Base-by-base conservation (phyloP, 2,113 vertebrate species). In the Holacanthus passer region DNA sequence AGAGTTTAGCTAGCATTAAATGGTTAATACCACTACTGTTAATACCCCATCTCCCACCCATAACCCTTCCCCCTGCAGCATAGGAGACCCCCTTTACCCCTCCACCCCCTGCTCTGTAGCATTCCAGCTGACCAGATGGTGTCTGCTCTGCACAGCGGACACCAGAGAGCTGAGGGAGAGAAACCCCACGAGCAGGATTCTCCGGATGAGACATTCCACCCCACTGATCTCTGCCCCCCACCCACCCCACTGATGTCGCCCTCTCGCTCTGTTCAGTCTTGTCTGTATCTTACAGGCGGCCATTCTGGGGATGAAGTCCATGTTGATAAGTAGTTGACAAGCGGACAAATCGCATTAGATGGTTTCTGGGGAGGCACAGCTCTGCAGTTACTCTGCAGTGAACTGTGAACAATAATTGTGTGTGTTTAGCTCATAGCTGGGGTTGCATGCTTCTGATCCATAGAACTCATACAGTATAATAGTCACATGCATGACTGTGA, bases 71-170 rank as follows among this genome's bases (percentile, higher is more conserved):
- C 90, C 87, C 88, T 32, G 43, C 67, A 85, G 66, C 70, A 84
- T 39, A 62, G 66, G 17, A 84, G 83, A 67, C 81, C 79, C 63
- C 79, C 65, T 45, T 73, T 76, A 77, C 82, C 59, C 81, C 69
- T 65, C 76, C 55, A 77, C 74, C 88, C 87, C 85, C 85, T 78
- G 77, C 86, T 79, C 82, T 4, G 82, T 77, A 83, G 84, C 84
- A 93, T 91, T 91, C 91, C 90, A 92, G 83, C 85, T 89, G 82
- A 83, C 92, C 91, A 94, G 92, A 92, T 93, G 92, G 89, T 92
- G 89, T 92, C 88, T 91, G 89, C 82, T 87, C 84, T 58, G 65
- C 67, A 75, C 71, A 59, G 79, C 69, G 86, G 87, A 90, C 83
- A 83, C 82, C 77, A 83, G 59, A 62, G 85, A 85, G 79, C 67